Base-by-base conservation (phyloP, 2,113 vertebrate genomes). In the Rutilus rutilus region DNA sequence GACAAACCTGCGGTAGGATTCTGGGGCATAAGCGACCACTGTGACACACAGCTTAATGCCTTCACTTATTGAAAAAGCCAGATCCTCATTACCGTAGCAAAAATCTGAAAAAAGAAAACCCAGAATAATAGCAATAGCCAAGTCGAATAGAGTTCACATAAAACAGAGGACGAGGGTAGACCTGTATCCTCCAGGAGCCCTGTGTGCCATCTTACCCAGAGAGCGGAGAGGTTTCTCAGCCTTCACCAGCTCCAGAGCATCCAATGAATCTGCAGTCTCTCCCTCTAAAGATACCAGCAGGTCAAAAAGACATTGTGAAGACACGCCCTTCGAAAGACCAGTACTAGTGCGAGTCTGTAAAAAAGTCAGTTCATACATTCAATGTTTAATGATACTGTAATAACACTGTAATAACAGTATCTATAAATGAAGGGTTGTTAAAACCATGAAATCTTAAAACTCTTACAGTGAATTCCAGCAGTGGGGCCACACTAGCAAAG, bases 41-140 rank as follows among this genome's bases (percentile, higher is more conserved):
- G 98, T 99, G 33, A 99, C 98, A 87, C 98, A 98, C 57, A 99
- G 95, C 88, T 99, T 99, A 90, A 99, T 99, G 93, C 97, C 96
- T 86, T 99, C 98, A 17, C 97, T 98, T 92, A 99, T 97, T 2
- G 98, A 98, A 92, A 99, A 99, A 10, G 96, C 95, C 91, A 99
- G 87, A 87, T 99, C 98, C 87, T 99, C 98, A 0, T 97, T 99
- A 23, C 98, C 98, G 45, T 99, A 99, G 94, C 98, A 99, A 90
- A 99, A 99, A 91, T 99, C 98, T 99, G 92, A 78, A 89, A 42
- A 45, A 33, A 52, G 8, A 50, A 50, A 81, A 74, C 6, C 12
- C 42, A 88, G 10, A 57, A 73, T 15, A 67, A 39, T 52, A 62
- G 50, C 60, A 54, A 52, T 12, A 25, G 21, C 30, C 36, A 45